A percentile compares a stretch with the other conserved stretches of the same genome.
Conservation (phyloP, 2,113 vertebrate genomes). For the Callipepla californica region DNA sequence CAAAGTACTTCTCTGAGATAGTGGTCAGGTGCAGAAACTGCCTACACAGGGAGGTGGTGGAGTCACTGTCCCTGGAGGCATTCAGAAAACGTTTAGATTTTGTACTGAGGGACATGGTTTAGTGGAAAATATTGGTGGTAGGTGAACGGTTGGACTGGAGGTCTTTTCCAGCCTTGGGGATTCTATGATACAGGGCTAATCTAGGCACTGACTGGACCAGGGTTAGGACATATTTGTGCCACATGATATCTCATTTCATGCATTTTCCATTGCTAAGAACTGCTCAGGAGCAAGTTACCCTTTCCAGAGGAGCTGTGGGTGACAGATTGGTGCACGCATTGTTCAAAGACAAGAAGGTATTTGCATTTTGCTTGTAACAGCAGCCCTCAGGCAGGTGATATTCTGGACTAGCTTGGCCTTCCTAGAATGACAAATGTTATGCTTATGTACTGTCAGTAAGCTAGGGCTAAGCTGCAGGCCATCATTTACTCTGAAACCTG, state of each 20-base stretch:
- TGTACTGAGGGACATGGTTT: too few relatives aligned
- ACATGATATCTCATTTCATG: not conserved
- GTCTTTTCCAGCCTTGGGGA: too few relatives aligned
- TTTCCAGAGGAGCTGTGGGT: not conserved
- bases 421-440: not conserved
- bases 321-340: not conserved
- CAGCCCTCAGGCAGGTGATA: not conserved
- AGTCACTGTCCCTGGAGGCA: too few relatives aligned
- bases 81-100: too few relatives aligned
- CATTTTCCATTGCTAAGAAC: not conserved
- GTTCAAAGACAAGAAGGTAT: not conserved
- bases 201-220: not conserved
- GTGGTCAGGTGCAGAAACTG: too few relatives aligned
- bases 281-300: not conserved
- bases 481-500: not conserved
- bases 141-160: too few relatives aligned
- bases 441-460: not conserved
- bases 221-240: rapidly evolving
- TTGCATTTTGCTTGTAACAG: not conserved
- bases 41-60: too few relatives aligned
- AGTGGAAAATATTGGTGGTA: too few relatives aligned
- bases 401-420: not conserved
- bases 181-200: not conserved
- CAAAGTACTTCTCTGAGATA: too few relatives aligned
- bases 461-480: not conserved